phyloP scores from a whole-genome alignment of 35 echinoderm and acorn worm species.

The Apostichopus parvimensis region DNA sequence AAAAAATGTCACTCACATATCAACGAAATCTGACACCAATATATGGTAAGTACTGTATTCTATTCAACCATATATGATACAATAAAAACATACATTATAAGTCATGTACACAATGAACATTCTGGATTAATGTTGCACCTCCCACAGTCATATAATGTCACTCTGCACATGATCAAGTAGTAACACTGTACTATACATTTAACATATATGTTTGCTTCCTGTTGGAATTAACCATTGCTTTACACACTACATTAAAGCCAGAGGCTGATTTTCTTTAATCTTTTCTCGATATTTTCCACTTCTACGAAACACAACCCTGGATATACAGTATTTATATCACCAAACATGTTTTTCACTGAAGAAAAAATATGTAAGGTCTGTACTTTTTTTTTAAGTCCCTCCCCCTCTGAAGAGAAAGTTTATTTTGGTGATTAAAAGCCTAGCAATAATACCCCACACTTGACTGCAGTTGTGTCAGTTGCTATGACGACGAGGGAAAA shows the following conservation, averaged over 20 bases:
- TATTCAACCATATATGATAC: background rate
- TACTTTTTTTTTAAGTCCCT: background rate
- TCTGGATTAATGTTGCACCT: background rate
- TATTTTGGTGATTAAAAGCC: background rate
- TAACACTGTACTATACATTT: too few species aligned
- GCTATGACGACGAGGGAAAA: background rate
- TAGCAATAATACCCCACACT: background rate
- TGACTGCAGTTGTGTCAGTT: background rate
- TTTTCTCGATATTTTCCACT: too few species aligned
- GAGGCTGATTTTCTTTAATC: too few species aligned
- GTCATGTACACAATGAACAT: background rate
- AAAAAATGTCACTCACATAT: background rate
- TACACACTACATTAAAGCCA: too few species aligned
- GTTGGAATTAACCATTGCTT: too few species aligned
- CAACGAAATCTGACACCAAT: background rate
- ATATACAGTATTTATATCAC: too few species aligned
- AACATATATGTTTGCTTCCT: too few species aligned
- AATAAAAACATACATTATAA: background rate
- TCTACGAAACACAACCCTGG: too few species aligned
- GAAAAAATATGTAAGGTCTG: too few species aligned
- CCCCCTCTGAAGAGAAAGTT: background rate
- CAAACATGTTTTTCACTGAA: too few species aligned
- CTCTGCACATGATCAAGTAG: too few species aligned
- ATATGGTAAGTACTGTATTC: background rate
- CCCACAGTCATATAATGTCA: too few species aligned